Evolutionary conservation across 2,797 vertebrate species (phyloP), one percentile per base, ranked within the genome.

Genomic region (Nannoperca australis): DNA sequence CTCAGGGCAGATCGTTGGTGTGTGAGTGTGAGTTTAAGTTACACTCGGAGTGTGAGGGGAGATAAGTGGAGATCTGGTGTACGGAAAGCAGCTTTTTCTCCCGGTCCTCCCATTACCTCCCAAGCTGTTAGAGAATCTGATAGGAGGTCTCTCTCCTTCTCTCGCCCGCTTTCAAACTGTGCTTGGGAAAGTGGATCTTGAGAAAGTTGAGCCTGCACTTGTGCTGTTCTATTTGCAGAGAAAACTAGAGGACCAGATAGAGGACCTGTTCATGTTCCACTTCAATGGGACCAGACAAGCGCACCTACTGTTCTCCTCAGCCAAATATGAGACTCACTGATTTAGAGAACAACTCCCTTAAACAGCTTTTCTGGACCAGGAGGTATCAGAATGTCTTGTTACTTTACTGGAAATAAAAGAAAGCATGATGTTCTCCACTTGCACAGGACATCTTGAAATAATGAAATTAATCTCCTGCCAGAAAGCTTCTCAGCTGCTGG

Each of bases 191-290:
- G 83, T 74, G 65, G 70, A 82, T 72, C 85, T 69, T 30, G 72
- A 79, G 88, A 87, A 88, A 92, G 88, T 62, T 74, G 71, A 91
- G 85, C 81, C 78, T 53, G 58, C 83, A 86, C 83, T 87, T 85
- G 72, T 77, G 54, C 36, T 30, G 22, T 82, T 70, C 79, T 79
- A 68, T 82, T 91, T 82, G 68, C 67, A 75, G 65, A 73, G 72
- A 84, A 84, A 82, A 63, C 45, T 32, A 61, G 84, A 81, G 73
- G 60, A 88, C 62, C 82, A 54, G 44, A 78, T 62, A 75, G 83
- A 88, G 81, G 86, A 83, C 67, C 84, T 84, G 78, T 84, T 89
- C 81, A 74, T 47, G 85, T 90, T 93, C 81, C 81, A 79, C 79
- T 88, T 87, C 73, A 84, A 61, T 38, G 38, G 74, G 66, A 77